These are phyloP conservation scores for Zosterops lateralis DNA, from an alignment of 2,113 vertebrate species.

Conservation along the genomic window DNA sequence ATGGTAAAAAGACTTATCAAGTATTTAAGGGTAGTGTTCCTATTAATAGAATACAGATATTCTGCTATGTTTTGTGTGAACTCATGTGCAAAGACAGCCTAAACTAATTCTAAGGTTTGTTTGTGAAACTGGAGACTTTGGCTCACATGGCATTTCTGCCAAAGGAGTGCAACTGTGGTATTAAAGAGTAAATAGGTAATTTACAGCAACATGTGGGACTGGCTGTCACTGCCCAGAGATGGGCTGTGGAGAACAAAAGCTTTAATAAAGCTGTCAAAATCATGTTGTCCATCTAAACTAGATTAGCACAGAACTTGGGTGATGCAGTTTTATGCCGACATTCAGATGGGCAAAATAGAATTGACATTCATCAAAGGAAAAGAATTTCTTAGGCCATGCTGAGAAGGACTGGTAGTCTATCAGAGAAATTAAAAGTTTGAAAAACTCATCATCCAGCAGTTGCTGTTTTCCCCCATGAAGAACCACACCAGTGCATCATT, in stretches of 20 bases:
- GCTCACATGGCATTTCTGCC: neutral
- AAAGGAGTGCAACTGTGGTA: fast-evolving
- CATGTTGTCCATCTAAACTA: neutral
- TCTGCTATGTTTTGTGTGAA: neutral
- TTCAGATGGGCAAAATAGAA: neutral
- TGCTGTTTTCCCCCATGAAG: neutral
- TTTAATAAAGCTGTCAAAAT: neutral
- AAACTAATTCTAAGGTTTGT: neutral
- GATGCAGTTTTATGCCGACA: neutral
- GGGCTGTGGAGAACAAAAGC: neutral
- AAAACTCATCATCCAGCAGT: neutral
- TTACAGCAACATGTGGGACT: fast-evolving
- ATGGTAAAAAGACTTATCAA: neutral
- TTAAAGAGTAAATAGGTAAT: neutral
- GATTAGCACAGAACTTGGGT: neutral
- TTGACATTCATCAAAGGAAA: neutral
- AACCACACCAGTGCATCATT: neutral
- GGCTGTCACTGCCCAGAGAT: neutral
- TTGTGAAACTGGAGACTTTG: neutral
- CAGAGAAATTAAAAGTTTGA: neutral
- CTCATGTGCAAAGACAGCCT: neutral
- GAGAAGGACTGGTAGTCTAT: neutral
- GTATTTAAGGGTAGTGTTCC: neutral
- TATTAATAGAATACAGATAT: neutral
- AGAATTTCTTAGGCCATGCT: neutral